Evolutionary conservation across 2,113 vertebrate species (phyloP), one percentile per base, ranked within the genome.

Genomic region (Rhineura floridana): DNA sequence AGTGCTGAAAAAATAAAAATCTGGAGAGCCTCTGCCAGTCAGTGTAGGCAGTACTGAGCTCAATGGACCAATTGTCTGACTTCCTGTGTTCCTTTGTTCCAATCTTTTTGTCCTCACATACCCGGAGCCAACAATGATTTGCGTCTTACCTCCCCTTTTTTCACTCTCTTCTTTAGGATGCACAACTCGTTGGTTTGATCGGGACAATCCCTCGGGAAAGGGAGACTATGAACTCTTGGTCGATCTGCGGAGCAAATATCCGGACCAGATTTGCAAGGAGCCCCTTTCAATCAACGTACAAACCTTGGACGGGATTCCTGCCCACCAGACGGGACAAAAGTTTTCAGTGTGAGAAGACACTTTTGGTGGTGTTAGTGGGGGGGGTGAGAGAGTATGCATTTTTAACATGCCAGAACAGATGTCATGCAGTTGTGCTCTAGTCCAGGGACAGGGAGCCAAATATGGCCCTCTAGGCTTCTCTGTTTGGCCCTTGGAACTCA

Each of bases 191-290:
- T 93, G 94, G 95, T 95, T 96, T 78, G 39, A 96, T 55, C 5
- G 89, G 72, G 95, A 96, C 70, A 5, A 90, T 55, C 93, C 91
- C 4, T 79, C 81, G 1, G 67, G 83, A 23, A 13, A 1, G 4
- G 95, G 94, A 0, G 95, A 96, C 87, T 95, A 90, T 62, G 95
- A 96, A 87, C 92, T 80, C 5, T 42, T 95, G 3, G 2, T 50
- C 9, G 85, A 82, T 70, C 44, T 95, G 50, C 85, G 91, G 86
- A 81, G 73, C 21, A 33, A 88, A 1, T 88, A 94, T 36, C 92
- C 93, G 23, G 67, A 11, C n/a, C 8, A 87, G 80, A 76, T 94
- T 50, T 95, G 95, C 89, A 4, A 59, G 25, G 81, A 93, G 50
- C 92, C 95, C 23, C 59, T 94, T 72, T 94, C 92, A 55, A 93